Conservation (phyloP, 2,113 vertebrate species). For the Glaucomys volans region DNA sequence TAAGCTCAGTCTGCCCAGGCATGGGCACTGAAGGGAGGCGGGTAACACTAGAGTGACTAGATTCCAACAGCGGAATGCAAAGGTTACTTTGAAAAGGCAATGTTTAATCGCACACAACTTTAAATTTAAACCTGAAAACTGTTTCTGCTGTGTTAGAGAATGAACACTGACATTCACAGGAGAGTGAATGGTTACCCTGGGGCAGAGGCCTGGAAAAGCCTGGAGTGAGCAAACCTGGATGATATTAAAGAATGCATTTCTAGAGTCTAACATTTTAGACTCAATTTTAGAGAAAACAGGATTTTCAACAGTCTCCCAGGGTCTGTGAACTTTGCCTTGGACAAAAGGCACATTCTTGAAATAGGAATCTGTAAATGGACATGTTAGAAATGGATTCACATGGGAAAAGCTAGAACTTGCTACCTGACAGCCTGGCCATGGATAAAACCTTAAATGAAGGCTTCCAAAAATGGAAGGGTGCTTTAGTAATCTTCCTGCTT, state of each 20-base stretch:
- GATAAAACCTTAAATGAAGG: neutral
- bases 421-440: neutral
- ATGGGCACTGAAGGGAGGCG: neutral
- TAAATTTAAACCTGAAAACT: neutral
- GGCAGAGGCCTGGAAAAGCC: neutral
- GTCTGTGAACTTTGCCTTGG: neutral
- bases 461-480: neutral
- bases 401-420: conserved; percentile 5
- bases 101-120: neutral
- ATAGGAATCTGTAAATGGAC: conserved; percentile 2
- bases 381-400: conserved; percentile 38
- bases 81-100: conserved; percentile 49
- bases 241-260: neutral
- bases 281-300: conserved; percentile 20
- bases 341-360: neutral
- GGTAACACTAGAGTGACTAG: conserved; percentile 29
- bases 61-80: conserved; percentile 24
- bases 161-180: neutral
- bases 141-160: neutral
- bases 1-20: conserved; percentile 36
- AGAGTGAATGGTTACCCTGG: neutral
- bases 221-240: neutral
- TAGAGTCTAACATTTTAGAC: neutral
- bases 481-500: neutral
- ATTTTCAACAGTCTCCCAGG: neutral